Percentiles rank a stretch among this genome's conserved stretches.
These are phyloP conservation scores for Halictus ligatus DNA, from an alignment of 2,888 invertebrate species.

Conservation along the genomic window DNA sequence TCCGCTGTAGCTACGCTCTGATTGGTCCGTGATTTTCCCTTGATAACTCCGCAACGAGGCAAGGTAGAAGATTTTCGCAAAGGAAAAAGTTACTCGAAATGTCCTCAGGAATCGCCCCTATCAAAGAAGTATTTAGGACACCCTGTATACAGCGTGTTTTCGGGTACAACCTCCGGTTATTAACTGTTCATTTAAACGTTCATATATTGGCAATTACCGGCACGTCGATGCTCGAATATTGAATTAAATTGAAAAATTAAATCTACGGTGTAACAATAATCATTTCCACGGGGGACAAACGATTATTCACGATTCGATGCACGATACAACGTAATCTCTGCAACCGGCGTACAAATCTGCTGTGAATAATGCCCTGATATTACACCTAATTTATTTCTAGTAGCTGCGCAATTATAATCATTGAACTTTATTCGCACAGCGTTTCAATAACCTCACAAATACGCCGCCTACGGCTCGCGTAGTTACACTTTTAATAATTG, in stretches of 20 bases:
- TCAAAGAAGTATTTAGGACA: too few relatives aligned
- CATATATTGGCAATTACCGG: neutral
- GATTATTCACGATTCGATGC: slow-evolving; percentile 10
- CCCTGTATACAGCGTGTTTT: too few relatives aligned
- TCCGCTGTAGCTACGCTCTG: too few relatives aligned
- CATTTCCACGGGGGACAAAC: neutral
- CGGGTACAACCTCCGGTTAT: too few relatives aligned
- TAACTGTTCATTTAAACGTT: neutral
- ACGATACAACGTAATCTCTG: slow-evolving; percentile 10
- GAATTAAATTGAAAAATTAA: neutral
- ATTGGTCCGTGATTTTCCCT: too few relatives aligned
- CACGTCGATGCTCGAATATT: neutral
- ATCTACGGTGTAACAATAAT: neutral
- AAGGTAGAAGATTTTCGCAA: too few relatives aligned
- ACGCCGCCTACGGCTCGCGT: neutral
- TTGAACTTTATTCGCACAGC: neutral
- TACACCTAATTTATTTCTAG: neutral
- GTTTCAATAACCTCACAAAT: neutral
- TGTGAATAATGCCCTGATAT: slow-evolving; percentile 19
- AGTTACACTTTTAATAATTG: neutral
- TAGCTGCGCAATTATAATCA: slow-evolving; percentile 5
- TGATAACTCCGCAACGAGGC: too few relatives aligned
- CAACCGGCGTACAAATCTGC: slow-evolving; percentile 8
- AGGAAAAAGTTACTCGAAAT: too few relatives aligned
- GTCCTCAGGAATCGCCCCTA: too few relatives aligned